phyloP scores from a whole-genome alignment of 2,113 vertebrate species.

The Phylloscopus trochiloides region DNA sequence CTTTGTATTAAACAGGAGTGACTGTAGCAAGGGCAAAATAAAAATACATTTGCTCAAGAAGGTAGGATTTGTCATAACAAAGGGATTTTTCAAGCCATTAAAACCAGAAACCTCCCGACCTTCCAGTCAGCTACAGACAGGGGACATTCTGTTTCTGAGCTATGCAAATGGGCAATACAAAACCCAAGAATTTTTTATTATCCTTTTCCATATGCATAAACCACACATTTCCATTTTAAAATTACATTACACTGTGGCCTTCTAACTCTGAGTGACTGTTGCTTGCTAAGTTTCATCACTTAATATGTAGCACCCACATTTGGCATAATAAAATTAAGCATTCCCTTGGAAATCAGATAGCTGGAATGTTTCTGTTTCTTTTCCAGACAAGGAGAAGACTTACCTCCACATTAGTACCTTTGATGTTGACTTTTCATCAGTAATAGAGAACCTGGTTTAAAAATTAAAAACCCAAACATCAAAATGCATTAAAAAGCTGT shows the following conservation, averaged over 20 bases:
- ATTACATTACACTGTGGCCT: conserved; percentile 25
- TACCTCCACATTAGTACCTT: conserved; percentile 57
- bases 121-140: not conserved
- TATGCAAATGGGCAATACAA: conserved; percentile 34
- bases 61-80: conserved; percentile 24
- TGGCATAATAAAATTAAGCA: conserved; percentile 65
- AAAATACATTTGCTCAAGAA: conserved; percentile 6
- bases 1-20: not conserved
- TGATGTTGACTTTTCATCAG: conserved; percentile 64
- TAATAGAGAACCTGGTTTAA: conserved; percentile 54
- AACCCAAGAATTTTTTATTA: conserved; percentile 33
- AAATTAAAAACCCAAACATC: conserved; percentile 69
- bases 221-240: not conserved
- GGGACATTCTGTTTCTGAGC: conserved; percentile 34
- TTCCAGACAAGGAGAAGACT: conserved; percentile 52
- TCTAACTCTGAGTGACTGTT: conserved; percentile 40
- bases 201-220: conserved; percentile 56
- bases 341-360: conserved; percentile 68
- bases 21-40: not conserved
- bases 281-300: conserved; percentile 11
- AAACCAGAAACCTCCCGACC: conserved; percentile 31
- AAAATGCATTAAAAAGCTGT: conserved; percentile 35
- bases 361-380: conserved; percentile 39
- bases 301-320: conserved; percentile 32
- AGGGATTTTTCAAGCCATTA: conserved; percentile 31